Evolutionary conservation across 2,797 vertebrate species (phyloP), one percentile per base, ranked within the genome.

Genomic region (Okamejei kenojei): DNA sequence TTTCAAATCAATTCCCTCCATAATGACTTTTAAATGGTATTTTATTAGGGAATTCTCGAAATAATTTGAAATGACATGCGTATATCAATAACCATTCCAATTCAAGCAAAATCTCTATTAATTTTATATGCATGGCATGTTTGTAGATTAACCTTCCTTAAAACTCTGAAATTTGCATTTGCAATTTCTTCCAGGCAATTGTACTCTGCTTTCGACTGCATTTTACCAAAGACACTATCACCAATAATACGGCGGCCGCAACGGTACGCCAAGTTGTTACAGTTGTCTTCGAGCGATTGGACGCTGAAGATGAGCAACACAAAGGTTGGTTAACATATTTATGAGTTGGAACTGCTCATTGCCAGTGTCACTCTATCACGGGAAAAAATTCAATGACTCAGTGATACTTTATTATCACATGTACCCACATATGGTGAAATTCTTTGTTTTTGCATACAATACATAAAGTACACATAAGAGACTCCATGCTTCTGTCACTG

Each of bases 141-240:
- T 86, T 65, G n/a, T 15, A 65, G 29, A 63, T 65, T 19, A n/a
- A 32, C 29, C 0, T 35, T 35, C n/a, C 61, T 68, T 35, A 32
- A 9, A 21, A 35, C 17, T 35, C 63, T 61, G 61, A 86, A 17
- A 13, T 32, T 86, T 61, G 6, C 23, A 3, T 61, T 45, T 73
- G 54, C n/a, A 81, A 0, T 68, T 61, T 93, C 1, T 95, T 95
- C 79, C 95, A 99, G 99, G 99, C 99, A 94, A 99, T 99, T 76
- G 99, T 99, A 77, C 97, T 99, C 95, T 99, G 99, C 95, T 99
- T 99, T 96, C 98, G 99, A 78, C 97, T 99, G 54, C 99, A 99
- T 96, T 99, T 99, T 96, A 99, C 99, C 92, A 99, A 99, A 97
- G 99, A 99, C 96, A 99, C 98, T 94, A 99, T 99, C 95, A 99